phyloP scores from a whole-genome alignment of 2,113 vertebrate genomes.

The Naja naja region DNA sequence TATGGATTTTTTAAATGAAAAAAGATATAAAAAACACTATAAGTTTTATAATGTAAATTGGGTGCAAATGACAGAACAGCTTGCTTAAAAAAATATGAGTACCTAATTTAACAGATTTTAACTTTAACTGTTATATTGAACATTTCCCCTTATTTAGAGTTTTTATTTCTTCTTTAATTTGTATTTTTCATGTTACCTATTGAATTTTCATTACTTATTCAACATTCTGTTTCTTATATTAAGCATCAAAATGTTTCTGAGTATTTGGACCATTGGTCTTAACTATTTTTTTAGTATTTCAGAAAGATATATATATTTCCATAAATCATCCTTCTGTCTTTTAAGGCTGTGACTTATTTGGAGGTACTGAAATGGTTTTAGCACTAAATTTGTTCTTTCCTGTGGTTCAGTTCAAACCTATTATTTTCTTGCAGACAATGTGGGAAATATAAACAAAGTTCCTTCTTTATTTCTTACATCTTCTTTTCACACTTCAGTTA shows the following conservation, averaged over 20 bases:
- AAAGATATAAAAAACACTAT: not conserved
- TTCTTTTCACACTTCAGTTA: not conserved
- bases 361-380: not conserved
- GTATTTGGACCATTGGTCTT: not conserved
- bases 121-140: not conserved
- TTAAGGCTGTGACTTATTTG: not conserved
- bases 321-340: not conserved
- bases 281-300: not conserved
- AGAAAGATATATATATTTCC: not conserved
- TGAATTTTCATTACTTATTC: not conserved
- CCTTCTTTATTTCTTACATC: not conserved
- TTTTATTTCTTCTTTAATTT: not conserved
- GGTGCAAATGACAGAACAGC: not conserved
- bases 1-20: not conserved
- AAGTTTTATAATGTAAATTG: not conserved
- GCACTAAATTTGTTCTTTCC: not conserved
- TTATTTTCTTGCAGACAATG: not conserved
- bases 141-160: not conserved
- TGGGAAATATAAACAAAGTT: not conserved
- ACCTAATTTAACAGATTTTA: not conserved
- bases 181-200: not conserved
- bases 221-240: not conserved
- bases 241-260: not conserved
- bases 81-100: not conserved
- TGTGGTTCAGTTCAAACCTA: not conserved